phyloP scores from a whole-genome alignment of 2,888 invertebrate genomes.

The Mystacides longicornis region DNA sequence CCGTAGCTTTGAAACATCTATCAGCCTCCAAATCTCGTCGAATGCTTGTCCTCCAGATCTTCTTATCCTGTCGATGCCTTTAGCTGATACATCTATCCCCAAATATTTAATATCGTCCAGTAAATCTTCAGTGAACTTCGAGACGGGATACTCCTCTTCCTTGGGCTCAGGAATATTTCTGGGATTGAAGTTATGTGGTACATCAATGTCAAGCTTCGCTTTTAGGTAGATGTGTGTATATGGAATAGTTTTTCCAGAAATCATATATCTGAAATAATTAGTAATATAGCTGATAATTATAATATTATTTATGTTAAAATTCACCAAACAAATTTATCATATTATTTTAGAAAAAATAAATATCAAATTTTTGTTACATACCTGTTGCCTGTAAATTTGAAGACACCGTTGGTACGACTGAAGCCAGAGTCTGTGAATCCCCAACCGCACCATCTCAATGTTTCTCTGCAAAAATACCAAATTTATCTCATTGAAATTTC shows the following conservation, averaged over 20 bases:
- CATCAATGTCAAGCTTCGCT: constrained; percentile 56
- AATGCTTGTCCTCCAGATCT: constrained; percentile 91
- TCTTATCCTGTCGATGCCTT: constrained; percentile 69
- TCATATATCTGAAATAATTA: constrained; percentile 65
- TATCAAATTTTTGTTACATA: too few species aligned
- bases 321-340: too few species aligned
- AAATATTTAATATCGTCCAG: constrained; percentile 43
- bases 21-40: constrained; percentile 75
- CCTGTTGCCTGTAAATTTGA: constrained; percentile 65
- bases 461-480: constrained; percentile 81
- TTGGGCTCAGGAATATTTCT: background rate
- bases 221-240: constrained; percentile 74
- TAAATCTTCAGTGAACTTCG: constrained; percentile 46
- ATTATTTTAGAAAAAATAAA: too few species aligned
- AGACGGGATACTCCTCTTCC: constrained; percentile 33
- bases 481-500: too few species aligned
- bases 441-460: too few species aligned
- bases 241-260: constrained; percentile 66
- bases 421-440: constrained; percentile 66
- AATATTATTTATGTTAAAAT: too few species aligned
- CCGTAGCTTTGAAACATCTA: constrained; percentile 67
- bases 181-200: background rate
- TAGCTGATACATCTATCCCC: constrained; percentile 50
- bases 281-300: too few species aligned
- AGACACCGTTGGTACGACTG: constrained; percentile 54